Percentiles rank a stretch among this genome's conserved stretches.
Evolutionary conservation across 1,140 invertebrate genomes (phyloP).

Genomic region (Rhysida immarginata): DNA sequence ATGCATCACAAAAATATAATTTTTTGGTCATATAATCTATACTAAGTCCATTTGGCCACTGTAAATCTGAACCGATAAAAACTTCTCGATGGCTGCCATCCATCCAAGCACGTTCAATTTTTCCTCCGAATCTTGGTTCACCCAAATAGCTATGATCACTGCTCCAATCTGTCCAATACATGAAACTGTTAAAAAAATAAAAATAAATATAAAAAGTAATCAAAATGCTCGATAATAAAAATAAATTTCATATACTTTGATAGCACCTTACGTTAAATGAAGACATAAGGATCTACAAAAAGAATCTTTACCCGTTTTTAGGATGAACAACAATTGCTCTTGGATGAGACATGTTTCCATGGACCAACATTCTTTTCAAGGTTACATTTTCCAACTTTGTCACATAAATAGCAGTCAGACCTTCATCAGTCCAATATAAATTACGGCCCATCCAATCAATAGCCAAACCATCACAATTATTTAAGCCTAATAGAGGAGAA

Average conservation of each 20-base stretch:
- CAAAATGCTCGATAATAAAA: no score
- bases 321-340: constrained; percentile 53
- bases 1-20: constrained; percentile 42
- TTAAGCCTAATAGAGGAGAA: constrained; percentile 30
- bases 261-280: no score
- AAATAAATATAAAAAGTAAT: neutral
- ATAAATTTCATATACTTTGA: no score
- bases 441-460: constrained; percentile 64
- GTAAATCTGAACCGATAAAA: constrained; percentile 27
- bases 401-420: constrained; percentile 42
- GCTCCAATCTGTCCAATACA: constrained; percentile 39
- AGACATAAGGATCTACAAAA: no score
- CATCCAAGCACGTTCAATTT: constrained; percentile 37
- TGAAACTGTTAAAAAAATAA: constrained; percentile 21
- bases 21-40: constrained; percentile 32
- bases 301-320: constrained; percentile 27
- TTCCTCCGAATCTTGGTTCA: constrained; percentile 19
- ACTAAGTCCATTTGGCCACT: constrained; percentile 41
- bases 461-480: constrained; percentile 50
- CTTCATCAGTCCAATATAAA: constrained; percentile 65
- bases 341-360: constrained; percentile 38
- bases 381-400: constrained; percentile 38
- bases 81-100: constrained; percentile 31
- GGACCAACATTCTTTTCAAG: constrained; percentile 37
- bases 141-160: constrained; percentile 8